A percentile compares a stretch with the other conserved stretches of the same genome.
Conservation (phyloP, 2,888 invertebrate species). For the Himalopsyche kuldschensis region DNA sequence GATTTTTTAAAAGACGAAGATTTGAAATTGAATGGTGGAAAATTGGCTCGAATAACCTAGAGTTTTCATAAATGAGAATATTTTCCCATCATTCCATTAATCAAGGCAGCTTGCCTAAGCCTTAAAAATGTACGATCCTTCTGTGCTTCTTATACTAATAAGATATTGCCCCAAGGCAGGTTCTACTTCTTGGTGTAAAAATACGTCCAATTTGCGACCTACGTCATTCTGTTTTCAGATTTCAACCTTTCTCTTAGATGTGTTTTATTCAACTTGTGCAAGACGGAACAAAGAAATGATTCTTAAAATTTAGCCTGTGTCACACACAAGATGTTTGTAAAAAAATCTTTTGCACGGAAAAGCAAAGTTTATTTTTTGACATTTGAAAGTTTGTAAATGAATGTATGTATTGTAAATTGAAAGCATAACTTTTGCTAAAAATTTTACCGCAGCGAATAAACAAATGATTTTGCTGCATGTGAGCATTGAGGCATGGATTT, state of each 20-base stretch:
- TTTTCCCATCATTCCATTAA: background rate
- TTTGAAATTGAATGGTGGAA: background rate
- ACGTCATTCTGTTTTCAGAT: background rate
- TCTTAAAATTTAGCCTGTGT: background rate
- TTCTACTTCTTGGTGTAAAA: background rate
- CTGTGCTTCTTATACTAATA: background rate
- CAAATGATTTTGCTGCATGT: no score
- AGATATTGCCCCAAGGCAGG: background rate
- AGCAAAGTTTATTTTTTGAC: background rate
- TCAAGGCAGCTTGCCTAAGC: background rate
- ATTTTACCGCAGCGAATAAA: no score
- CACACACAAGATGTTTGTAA: background rate
- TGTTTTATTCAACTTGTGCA: background rate
- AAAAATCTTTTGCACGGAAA: background rate
- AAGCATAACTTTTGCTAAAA: background rate
- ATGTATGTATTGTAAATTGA: background rate
- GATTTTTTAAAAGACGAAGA: background rate
- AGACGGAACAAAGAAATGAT: background rate
- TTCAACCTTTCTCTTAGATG: background rate
- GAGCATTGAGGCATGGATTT: no score
- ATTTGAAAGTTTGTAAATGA: background rate
- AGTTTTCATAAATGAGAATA: background rate
- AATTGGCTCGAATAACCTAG: background rate
- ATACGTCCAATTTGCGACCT: background rate
- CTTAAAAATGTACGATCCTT: background rate